Base-by-base conservation (phyloP, 2,113 vertebrate species). In the Melanotaenia duboulayi region DNA sequence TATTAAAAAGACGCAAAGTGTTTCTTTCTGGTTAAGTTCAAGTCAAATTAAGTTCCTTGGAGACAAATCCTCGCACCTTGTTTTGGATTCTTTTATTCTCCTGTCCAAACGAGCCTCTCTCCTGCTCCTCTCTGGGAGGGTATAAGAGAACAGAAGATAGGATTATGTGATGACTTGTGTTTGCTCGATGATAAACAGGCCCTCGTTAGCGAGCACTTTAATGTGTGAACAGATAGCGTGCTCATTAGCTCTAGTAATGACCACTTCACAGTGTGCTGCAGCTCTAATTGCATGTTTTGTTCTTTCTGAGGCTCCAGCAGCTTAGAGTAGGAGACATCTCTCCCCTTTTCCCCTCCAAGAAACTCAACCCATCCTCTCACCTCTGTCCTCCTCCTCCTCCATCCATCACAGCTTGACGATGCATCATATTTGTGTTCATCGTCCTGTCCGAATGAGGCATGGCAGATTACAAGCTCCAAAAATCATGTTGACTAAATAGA, bases 221-320 rank as follows among this genome's bases (percentile, higher is more conserved):
- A 93, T 91, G 90, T 84, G 79, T 20, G 81, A 85, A 85, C 87
- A 90, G 93, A 94, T 93, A 92, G 92, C 58, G 52, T 59, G 16
- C 88, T 93, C 93, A 94, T 94, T 94, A 94, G 89, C 89, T 85
- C 74, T 83, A 89, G 88, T 93, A 93, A 94, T 91, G 92, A 93
- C 90, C 90, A 85, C 89, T 93, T 89, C 86, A 86, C 87, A 89
- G 81, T 80, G 87, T 44, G 74, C 44, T 64, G 74, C 82, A 55
- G 80, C 90, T 91, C 87, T 92, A 92, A 93, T 92, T 90, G 85
- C 84, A 80, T 86, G 85, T 92, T 90, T 92, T 92, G 91, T 92
- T 89, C 91, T 90, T 68, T 57, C 56, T 0, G 56, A 74, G 79
- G 79, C 88, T 84, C 25, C 19, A 8, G 66, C 48, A 52, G 73